Evolutionary conservation across 2,113 vertebrate genomes (phyloP), one percentile per base, ranked within the genome.

Genomic region (Serilophus lunatus): DNA sequence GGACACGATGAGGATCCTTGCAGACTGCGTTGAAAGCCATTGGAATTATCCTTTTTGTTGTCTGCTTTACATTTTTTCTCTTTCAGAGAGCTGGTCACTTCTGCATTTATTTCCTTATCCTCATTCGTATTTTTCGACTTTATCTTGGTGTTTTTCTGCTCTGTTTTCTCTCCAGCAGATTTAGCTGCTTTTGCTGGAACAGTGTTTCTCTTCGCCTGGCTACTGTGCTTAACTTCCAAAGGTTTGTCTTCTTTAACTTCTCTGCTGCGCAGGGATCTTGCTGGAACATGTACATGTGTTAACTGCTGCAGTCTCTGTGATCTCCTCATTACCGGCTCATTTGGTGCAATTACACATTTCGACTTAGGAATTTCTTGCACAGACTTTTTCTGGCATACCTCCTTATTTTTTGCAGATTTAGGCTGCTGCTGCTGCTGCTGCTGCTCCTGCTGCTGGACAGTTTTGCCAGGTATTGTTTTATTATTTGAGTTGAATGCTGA

Each of bases 251-350:
- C 93, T 90, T 97, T 97, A 86, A 97, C 83, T 81, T 97, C 96
- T 88, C 98, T 97, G 54, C 45, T 98, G 31, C 97, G 95, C 60
- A 98, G 91, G 53, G 97, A 96, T 87, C 97, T 97, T 76, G 93
- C 90, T 61, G 97, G 96, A 82, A 96, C 92, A 53, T 96, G 96
- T 23, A 94, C 77, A 6, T 92, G 91, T 18, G 95, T 88, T 80
- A 98, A 89, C 56, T 98, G 97, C 24, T 97, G 97, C 23, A 98
- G 93, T 57, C 98, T 97, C 89, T 97, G 97, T 49, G 98, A 98
- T 93, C 98, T 97, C 82, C 98, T 96, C 16, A 18, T 97, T 88
- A 96, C 76, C 12, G 94, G 95, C 25, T 98, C 97, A 8, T 89
- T 61, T 61, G 82, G 53, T 0, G 3, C 81, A 91, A 59, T 45